A percentile compares a stretch with the other conserved stretches of the same genome.
These are phyloP conservation scores for Leptura quadrifasciata DNA, from an alignment of 2,888 invertebrate species.

Conservation along the genomic window DNA sequence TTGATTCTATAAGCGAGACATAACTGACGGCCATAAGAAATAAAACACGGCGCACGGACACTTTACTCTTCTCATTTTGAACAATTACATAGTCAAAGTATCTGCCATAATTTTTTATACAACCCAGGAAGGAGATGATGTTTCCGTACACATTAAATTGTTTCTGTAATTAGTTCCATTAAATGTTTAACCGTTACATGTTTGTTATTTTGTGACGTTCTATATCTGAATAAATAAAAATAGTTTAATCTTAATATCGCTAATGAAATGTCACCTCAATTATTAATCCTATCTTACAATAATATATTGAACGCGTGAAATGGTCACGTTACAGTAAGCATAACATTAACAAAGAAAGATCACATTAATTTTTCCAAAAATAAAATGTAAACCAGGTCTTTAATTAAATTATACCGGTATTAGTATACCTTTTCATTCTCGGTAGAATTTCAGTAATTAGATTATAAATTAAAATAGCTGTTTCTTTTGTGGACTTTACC, in stretches of 20 bases:
- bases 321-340: neutral
- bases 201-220: neutral
- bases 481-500: too few relatives aligned
- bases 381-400: neutral
- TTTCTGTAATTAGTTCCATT: neutral
- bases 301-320: neutral
- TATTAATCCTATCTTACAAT: neutral
- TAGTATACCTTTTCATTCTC: too few relatives aligned
- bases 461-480: too few relatives aligned
- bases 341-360: neutral
- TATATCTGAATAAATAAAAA: neutral
- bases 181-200: neutral
- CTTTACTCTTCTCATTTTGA: too few relatives aligned
- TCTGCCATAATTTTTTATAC: too few relatives aligned
- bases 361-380: neutral
- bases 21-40: too few relatives aligned
- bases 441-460: too few relatives aligned
- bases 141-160: too few relatives aligned
- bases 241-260: neutral
- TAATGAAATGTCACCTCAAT: neutral
- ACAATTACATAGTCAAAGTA: too few relatives aligned
- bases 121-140: too few relatives aligned
- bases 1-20: too few relatives aligned
- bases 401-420: neutral
- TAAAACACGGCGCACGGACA: too few relatives aligned